phyloP scores from a whole-genome alignment of 2,888 invertebrate genomes.

The Tridacna crocea region DNA sequence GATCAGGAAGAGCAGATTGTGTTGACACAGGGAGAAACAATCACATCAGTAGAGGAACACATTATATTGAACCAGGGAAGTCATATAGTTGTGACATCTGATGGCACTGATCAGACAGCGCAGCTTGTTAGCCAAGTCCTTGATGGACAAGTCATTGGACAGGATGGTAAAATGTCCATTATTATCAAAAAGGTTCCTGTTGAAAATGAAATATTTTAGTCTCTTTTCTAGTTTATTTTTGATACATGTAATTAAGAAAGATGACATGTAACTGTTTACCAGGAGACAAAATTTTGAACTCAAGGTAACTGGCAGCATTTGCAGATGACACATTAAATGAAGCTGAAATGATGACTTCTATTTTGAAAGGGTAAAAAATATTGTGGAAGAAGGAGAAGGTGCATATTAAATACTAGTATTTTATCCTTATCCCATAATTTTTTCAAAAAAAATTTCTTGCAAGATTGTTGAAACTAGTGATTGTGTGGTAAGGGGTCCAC shows the following conservation, averaged over 20 bases:
- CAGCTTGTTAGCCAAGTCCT: constrained; percentile 52
- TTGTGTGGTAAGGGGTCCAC: too few species aligned
- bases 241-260: too few species aligned
- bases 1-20: constrained; percentile 36
- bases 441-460: background rate
- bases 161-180: constrained; percentile 55
- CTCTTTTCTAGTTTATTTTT: background rate
- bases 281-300: too few species aligned
- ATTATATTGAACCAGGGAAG: constrained; percentile 7
- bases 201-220: constrained; percentile 24
- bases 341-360: background rate
- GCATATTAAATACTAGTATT: background rate
- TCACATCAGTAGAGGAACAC: constrained; percentile 26
- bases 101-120: constrained; percentile 20
- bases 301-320: too few species aligned
- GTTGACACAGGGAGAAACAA: constrained; percentile 26
- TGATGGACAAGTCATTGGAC: constrained; percentile 46
- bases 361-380: background rate
- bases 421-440: constrained; percentile 6
- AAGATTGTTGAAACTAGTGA: background rate
- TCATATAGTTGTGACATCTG: background rate
- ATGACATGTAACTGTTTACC: too few species aligned
- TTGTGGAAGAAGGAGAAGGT: background rate
- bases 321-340: too few species aligned
- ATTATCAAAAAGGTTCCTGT: constrained; percentile 54